Percentiles rank a stretch among this genome's conserved stretches.
These are phyloP conservation scores for Romanogobio albipinnatus DNA, from an alignment of 2,113 vertebrate species.

Conservation along the genomic window DNA sequence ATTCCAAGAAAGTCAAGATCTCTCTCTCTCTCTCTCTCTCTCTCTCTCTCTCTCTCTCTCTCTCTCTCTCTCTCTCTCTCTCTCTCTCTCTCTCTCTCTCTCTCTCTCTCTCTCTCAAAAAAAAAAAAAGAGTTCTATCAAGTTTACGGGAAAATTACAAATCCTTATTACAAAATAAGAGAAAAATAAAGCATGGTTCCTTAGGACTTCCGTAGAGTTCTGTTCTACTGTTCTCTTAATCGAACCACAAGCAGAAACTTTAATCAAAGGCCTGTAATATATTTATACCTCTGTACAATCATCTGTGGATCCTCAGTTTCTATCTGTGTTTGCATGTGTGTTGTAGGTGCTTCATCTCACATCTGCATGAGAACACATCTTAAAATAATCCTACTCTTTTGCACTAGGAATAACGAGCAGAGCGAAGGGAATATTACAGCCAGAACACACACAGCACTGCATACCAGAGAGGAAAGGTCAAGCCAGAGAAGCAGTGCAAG, in stretches of 20 bases:
- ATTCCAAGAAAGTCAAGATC: too few relatives aligned
- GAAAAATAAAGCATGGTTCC: not conserved
- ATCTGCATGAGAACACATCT: constrained; percentile 60
- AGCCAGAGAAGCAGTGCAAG: constrained; percentile 41
- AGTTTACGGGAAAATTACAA: not conserved
- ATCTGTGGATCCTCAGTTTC: not conserved
- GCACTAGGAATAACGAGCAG: constrained; percentile 59
- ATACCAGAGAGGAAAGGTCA: constrained; percentile 28
- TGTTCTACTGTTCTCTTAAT: not conserved
- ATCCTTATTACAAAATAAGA: not conserved
- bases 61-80: too few relatives aligned
- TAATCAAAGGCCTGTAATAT: not conserved
- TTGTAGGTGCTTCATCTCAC: constrained; percentile 50
- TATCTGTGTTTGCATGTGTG: not conserved
- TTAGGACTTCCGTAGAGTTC: not conserved
- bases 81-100: too few relatives aligned
- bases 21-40: too few relatives aligned
- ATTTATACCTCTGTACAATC: not conserved
- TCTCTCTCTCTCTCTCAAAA: too few relatives aligned
- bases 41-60: too few relatives aligned
- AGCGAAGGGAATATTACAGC: constrained; percentile 64
- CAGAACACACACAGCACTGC: constrained; percentile 60
- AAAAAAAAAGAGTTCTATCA: too few relatives aligned
- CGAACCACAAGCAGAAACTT: not conserved
- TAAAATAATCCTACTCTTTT: constrained; percentile 63